phyloP scores from a whole-genome alignment of 2,888 invertebrate species.

The Enoplolaimus lenunculus region DNA sequence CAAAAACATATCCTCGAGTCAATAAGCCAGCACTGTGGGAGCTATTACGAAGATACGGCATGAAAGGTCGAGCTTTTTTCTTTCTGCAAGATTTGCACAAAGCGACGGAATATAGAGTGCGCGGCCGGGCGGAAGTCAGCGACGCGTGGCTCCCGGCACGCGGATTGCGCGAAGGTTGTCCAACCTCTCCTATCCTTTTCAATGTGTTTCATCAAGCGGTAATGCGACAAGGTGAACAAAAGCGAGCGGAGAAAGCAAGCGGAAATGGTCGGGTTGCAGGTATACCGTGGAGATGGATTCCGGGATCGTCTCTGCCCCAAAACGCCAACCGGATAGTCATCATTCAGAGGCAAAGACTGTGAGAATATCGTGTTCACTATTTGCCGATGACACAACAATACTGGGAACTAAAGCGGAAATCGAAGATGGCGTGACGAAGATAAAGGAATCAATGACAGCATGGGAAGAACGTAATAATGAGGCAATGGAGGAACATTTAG shows the following conservation, averaged over 20 bases:
- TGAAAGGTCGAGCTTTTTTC: conserved; percentile 3
- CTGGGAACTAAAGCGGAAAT: conserved; percentile 7
- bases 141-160: conserved; percentile 1
- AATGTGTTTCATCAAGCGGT: conserved; percentile 14
- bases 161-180: conserved; percentile 11
- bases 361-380: not conserved
- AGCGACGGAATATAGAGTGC: conserved; percentile 13
- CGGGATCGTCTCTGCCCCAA: conserved; percentile 7
- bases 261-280: not conserved
- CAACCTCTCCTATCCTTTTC: conserved; percentile 7
- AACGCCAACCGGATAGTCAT: conserved; percentile 13
- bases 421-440: not conserved
- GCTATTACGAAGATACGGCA: conserved; percentile 8
- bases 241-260: not conserved
- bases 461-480: conserved; percentile 4
- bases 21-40: not conserved
- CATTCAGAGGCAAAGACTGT: conserved; percentile 12
- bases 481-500: not conserved
- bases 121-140: conserved; percentile 5
- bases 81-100: conserved; percentile 5
- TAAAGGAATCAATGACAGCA: conserved; percentile 1
- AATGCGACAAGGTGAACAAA: not conserved
- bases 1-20: not conserved
- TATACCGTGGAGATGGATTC: conserved; percentile 12
- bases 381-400: conserved; percentile 10